Percentiles rank a stretch among this genome's conserved stretches.
Conservation (phyloP, 2,113 vertebrate species). For the Thinocorus orbignyianus region DNA sequence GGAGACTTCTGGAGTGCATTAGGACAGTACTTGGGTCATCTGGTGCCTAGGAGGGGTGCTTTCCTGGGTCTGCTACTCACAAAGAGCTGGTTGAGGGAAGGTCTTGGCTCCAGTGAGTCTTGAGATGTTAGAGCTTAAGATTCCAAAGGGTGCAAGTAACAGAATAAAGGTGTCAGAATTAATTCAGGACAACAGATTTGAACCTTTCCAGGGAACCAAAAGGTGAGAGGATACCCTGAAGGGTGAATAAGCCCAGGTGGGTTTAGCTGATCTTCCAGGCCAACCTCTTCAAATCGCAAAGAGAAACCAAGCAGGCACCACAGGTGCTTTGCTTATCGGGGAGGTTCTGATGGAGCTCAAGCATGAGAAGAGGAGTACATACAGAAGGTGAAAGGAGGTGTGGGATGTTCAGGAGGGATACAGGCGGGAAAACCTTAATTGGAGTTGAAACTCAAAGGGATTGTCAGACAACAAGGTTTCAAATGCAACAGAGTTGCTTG, state of each 20-base stretch:
- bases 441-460: background rate
- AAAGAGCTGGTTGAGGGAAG: background rate
- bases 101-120: background rate
- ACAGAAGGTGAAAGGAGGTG: background rate
- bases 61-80: background rate
- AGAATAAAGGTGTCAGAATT: background rate
- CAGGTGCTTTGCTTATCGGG: background rate
- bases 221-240: background rate
- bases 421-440: background rate
- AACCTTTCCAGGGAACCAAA: background rate
- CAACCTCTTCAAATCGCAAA: background rate
- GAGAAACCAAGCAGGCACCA: rapidly evolving
- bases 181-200: background rate
- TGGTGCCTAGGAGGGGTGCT: background rate
- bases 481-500: rapidly evolving
- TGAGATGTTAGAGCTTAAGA: background rate
- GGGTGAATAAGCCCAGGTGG: background rate
- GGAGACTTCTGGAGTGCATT: background rate
- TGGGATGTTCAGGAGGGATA: background rate
- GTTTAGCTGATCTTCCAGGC: background rate
- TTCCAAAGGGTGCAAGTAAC: background rate
- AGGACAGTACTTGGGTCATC: background rate
- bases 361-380: background rate
- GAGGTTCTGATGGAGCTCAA: background rate
- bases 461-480: background rate